Evolutionary conservation across 1,140 invertebrate genomes (phyloP), one percentile per base, ranked within the genome.

Genomic region (Pseudomyrmex gracilis): DNA sequence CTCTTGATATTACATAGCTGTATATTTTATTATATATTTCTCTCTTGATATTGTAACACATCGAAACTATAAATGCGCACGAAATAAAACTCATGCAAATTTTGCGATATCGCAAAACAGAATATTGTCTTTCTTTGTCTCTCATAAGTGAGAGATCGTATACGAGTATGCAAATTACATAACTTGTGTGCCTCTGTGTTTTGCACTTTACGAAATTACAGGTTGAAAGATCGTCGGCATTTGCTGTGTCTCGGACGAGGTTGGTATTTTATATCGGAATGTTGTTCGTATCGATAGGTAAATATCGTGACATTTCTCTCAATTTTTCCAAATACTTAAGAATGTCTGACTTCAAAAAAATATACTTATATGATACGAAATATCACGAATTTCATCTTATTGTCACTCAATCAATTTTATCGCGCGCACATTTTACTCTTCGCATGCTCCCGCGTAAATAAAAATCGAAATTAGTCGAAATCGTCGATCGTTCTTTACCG

Each of bases 111-210:
- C 34, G 34, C 34, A 47, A 58, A 58, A 45, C 57, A 76, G 12
- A 64, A 24, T 12, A 5, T 47, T 61, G 20, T 71, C 20, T 20
- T 53, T 83, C 12, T 55, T 20, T 53, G 2, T 51, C 60, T 66
- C 45, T 15, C 60, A 49, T 73, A 34, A 34, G 5, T 82, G 66
- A 60, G 43, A 2, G 53, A 78, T 55, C 57, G n/a, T 34, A 34
- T 80, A n/a, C n/a, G n/a, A n/a, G n/a, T n/a, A 71, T 80, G 76
- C 76, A 58, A 80, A 80, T 80, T 15, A 78, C 15, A 70, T 58
- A 43, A 70, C 10, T 45, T n/a, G 61, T 1, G 13, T 57, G 47
- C 24, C 49, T 76, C 43, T 47, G 5, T 22, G 20, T 77, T 83
- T 77, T n/a, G 20, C 82, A 77, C 61, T 66, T 82, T 74, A 74